These are phyloP conservation scores for Amblyopsis hoosieri DNA, from an alignment of 2,797 vertebrate species.

Conservation along the genomic window DNA sequence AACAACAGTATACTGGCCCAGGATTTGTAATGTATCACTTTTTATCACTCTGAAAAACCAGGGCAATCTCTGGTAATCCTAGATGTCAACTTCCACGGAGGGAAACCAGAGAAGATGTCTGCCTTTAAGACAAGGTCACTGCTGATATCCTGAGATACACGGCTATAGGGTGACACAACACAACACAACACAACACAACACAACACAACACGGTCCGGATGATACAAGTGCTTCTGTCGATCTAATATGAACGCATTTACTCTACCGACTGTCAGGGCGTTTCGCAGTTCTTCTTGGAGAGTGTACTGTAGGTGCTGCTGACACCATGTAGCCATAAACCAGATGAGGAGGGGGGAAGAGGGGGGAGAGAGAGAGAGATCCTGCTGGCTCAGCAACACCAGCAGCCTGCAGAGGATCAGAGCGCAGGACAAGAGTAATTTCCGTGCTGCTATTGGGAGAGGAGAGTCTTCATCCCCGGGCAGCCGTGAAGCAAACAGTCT, in stretches of 20 bases:
- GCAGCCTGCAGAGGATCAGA: slow-evolving; percentile 57
- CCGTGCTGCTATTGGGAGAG: slow-evolving; percentile 57
- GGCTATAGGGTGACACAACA: slow-evolving; percentile 56
- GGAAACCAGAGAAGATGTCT: slow-evolving; percentile 58
- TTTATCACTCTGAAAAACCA: slow-evolving; percentile 43
- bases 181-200: slow-evolving; percentile 53
- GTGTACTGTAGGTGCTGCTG: slow-evolving; percentile 48
- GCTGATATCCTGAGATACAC: slow-evolving; percentile 56
- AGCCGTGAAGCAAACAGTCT: slow-evolving; percentile 50
- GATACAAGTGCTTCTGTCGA: slow-evolving; percentile 49
- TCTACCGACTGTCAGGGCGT: slow-evolving; percentile 40
- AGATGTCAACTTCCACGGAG: slow-evolving; percentile 33
- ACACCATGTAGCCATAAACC: slow-evolving; percentile 45
- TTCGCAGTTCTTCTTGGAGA: slow-evolving; percentile 46
- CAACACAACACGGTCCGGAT: slow-evolving; percentile 33
- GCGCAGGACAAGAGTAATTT: slow-evolving; percentile 64
- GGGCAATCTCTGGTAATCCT: slow-evolving; percentile 45
- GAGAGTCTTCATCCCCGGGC: slow-evolving; percentile 42
- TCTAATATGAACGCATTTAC: slow-evolving; percentile 47
- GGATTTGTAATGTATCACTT: slow-evolving; percentile 9
- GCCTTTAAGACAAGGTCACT: slow-evolving; percentile 65
- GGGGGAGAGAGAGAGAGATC: slow-evolving; percentile 21
- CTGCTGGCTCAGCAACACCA: slow-evolving; percentile 69
- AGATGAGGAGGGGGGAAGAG: neutral
- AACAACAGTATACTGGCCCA: no score